Conservation (phyloP, 2,797 vertebrate species). For the Pantherophis alleghaniensis region DNA sequence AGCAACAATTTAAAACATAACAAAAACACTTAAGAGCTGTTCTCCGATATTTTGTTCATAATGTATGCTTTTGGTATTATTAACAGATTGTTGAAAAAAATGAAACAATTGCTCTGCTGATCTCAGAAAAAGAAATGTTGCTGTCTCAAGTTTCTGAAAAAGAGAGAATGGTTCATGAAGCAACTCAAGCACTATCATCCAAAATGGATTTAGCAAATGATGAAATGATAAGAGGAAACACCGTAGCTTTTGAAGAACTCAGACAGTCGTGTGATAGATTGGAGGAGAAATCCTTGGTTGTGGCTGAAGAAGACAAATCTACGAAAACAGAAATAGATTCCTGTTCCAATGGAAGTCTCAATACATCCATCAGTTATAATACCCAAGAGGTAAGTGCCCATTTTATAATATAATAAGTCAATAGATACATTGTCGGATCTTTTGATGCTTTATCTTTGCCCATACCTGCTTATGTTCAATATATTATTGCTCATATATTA, state of each 20-base stretch:
- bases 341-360: slow-evolving; percentile 58
- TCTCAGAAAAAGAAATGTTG: slow-evolving; percentile 64
- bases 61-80: background rate
- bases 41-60: background rate
- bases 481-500: background rate
- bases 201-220: slow-evolving; percentile 49
- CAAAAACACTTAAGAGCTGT: background rate
- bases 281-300: slow-evolving; percentile 46
- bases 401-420: background rate
- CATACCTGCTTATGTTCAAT: background rate
- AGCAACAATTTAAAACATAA: background rate
- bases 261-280: slow-evolving; percentile 50
- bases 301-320: slow-evolving; percentile 55
- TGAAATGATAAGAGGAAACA: slow-evolving; percentile 48
- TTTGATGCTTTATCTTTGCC: background rate
- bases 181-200: slow-evolving; percentile 61
- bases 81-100: slow-evolving; percentile 63
- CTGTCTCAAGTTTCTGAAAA: slow-evolving; percentile 60
- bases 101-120: slow-evolving; percentile 54
- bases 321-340: slow-evolving; percentile 61
- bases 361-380: slow-evolving; percentile 55
- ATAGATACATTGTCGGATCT: background rate
- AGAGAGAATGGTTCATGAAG: slow-evolving; percentile 62
- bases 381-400: slow-evolving; percentile 67
- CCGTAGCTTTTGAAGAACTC: slow-evolving; percentile 52